A percentile compares a stretch with the other conserved stretches of the same genome.
Conservation (phyloP, 2,797 vertebrate species). For the Enteromius anoplus region DNA sequence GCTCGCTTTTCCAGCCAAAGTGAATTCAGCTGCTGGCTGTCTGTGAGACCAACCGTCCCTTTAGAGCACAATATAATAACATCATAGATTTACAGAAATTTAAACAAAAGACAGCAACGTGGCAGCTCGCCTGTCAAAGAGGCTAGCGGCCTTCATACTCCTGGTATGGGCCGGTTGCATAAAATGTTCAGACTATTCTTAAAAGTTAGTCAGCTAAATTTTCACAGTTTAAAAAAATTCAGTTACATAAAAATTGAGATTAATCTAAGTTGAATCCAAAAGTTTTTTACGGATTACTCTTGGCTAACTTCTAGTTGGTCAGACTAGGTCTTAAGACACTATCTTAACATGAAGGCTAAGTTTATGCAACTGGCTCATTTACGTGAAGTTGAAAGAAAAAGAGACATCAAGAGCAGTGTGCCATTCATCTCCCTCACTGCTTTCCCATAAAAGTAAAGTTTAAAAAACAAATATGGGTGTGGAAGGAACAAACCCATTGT, state of each 20-base stretch:
- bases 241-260: no score
- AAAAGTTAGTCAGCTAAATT: no score
- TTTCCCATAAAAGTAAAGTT: slow-evolving; percentile 30
- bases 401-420: slow-evolving; percentile 36
- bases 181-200: no score
- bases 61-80: slow-evolving; percentile 50
- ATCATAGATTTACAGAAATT: slow-evolving; percentile 58
- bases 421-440: not conserved
- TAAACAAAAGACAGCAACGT: slow-evolving; percentile 60
- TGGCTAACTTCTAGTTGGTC: no score
- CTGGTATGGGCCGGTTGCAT: not conserved
- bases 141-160: slow-evolving; percentile 22
- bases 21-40: slow-evolving; percentile 72
- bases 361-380: no score
- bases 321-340: no score
- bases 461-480: slow-evolving; percentile 14
- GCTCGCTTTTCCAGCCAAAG: slow-evolving; percentile 73
- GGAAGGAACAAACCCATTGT: slow-evolving; percentile 29
- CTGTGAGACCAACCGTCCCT: slow-evolving; percentile 65
- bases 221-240: no score
- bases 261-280: no score
- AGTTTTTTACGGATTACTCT: no score
- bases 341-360: no score
- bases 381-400: slow-evolving; percentile 32
- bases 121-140: slow-evolving; percentile 27